Conservation (phyloP, 2,797 vertebrate genomes). For the Megalops cyprinoides region DNA sequence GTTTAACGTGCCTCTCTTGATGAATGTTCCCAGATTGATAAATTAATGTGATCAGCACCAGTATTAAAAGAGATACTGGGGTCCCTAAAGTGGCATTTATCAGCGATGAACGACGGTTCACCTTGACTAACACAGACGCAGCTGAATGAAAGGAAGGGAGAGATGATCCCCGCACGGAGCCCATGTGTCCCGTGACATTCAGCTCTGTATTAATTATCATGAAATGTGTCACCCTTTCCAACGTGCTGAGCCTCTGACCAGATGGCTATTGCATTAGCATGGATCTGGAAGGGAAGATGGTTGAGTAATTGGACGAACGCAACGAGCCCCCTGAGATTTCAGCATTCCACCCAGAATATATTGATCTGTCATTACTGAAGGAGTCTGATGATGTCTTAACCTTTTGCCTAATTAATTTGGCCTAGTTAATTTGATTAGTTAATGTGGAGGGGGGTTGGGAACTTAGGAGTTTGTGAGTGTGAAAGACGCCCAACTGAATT, state of each 20-base stretch:
- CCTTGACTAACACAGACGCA: neutral
- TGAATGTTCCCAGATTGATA: neutral
- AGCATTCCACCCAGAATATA: conserved; percentile 16
- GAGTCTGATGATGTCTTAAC: neutral
- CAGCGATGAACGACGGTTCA: neutral
- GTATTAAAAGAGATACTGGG: no score
- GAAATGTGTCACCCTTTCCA: conserved; percentile 26
- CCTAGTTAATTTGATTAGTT: neutral
- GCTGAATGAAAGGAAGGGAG: neutral
- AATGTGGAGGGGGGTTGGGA: neutral
- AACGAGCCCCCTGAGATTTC: conserved; percentile 9
- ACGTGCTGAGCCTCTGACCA: conserved; percentile 21
- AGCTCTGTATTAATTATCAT: conserved; percentile 32
- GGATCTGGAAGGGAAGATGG: conserved; percentile 30
- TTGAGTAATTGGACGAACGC: neutral
- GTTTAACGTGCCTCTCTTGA: no score
- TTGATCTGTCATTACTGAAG: conserved; percentile 30
- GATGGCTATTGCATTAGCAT: conserved; percentile 29
- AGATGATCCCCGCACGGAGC: neutral
- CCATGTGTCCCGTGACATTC: conserved; percentile 29
- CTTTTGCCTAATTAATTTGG: conserved; percentile 10
- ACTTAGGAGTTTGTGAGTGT: neutral
- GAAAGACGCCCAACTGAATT: neutral
- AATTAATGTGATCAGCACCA: neutral
- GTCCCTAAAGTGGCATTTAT: no score